Percentiles rank a stretch among this genome's conserved stretches.
These are phyloP conservation scores for Polypterus senegalus DNA, from an alignment of 2,113 vertebrate species.

Conservation along the genomic window DNA sequence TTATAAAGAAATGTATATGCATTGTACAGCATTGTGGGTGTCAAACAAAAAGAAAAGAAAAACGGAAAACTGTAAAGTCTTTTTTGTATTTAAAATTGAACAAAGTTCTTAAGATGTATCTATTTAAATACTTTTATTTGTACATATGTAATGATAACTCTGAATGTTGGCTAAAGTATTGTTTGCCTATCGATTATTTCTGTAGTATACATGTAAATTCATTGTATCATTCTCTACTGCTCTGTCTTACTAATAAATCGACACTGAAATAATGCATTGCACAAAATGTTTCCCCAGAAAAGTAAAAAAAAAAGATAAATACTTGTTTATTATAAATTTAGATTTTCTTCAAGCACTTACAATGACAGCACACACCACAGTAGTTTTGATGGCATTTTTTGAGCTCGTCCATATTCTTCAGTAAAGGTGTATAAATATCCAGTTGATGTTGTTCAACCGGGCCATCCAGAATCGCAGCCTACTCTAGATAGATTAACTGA, in stretches of 20 bases:
- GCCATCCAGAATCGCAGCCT: no score
- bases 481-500: no score
- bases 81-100: slow-evolving; percentile 61
- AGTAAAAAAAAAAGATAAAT: no score
- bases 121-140: slow-evolving; percentile 73
- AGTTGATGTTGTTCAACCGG: no score
- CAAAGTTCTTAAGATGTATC: slow-evolving; percentile 48
- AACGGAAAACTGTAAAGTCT: slow-evolving; percentile 34
- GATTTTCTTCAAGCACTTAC: no score
- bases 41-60: slow-evolving; percentile 32
- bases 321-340: no score
- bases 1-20: slow-evolving; percentile 41
- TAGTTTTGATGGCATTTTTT: no score
- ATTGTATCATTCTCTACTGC: slow-evolving; percentile 54
- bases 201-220: slow-evolving; percentile 49
- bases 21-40: slow-evolving; percentile 39
- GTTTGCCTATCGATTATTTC: slow-evolving; percentile 58
- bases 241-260: slow-evolving; percentile 40
- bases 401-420: no score
- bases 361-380: no score
- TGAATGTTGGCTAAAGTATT: slow-evolving; percentile 69
- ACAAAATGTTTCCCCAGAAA: no score
- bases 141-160: slow-evolving; percentile 70
- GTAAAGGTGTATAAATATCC: no score
- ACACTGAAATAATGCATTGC: no score